Evolutionary conservation across 2,888 invertebrate species (phyloP).

Genomic region (Ecliptopera silaceata): DNA sequence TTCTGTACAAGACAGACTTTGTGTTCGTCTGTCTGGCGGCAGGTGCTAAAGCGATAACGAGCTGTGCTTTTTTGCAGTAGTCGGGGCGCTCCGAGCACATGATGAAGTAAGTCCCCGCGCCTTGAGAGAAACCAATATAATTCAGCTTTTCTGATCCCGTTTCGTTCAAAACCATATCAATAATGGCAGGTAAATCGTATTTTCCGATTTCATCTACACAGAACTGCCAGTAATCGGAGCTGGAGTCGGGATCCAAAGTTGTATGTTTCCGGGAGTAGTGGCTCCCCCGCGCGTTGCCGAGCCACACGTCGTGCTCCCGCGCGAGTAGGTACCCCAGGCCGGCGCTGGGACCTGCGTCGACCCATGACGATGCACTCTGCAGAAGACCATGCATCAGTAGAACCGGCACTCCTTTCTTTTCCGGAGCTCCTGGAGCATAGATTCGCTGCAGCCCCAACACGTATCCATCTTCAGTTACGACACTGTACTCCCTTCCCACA

Average conservation of each 20-base stretch:
- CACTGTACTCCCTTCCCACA: slow-evolving; percentile 53
- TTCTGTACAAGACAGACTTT: slow-evolving; percentile 48
- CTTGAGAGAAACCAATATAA: slow-evolving; percentile 89
- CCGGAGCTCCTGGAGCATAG: slow-evolving; percentile 33
- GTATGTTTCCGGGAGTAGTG: slow-evolving; percentile 77
- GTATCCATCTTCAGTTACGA: slow-evolving; percentile 64
- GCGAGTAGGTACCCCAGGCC: slow-evolving; percentile 50
- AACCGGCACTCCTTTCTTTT: slow-evolving; percentile 48
- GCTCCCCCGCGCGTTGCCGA: slow-evolving; percentile 40
- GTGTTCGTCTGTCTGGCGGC: slow-evolving; percentile 77
- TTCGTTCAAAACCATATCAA: slow-evolving; percentile 57
- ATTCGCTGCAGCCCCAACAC: slow-evolving; percentile 49
- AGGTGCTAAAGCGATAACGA: slow-evolving; percentile 86
- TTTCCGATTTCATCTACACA: slow-evolving; percentile 90
- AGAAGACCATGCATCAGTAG: slow-evolving; percentile 67
- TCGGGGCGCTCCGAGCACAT: slow-evolving; percentile 85
- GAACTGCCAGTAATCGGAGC: slow-evolving; percentile 82
- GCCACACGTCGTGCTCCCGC: slow-evolving; percentile 42
- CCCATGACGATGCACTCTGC: slow-evolving; percentile 59
- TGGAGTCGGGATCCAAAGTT: slow-evolving; percentile 54
- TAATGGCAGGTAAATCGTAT: slow-evolving; percentile 88
- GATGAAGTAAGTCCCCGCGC: slow-evolving; percentile 85
- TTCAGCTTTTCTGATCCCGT: slow-evolving; percentile 54
- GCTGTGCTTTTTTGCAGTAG: slow-evolving; percentile 84
- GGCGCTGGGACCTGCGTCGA: slow-evolving; percentile 60